Percentiles rank a stretch among this genome's conserved stretches.
Conservation (phyloP, 1,140 invertebrate species). For the Drosophila baimaii region DNA sequence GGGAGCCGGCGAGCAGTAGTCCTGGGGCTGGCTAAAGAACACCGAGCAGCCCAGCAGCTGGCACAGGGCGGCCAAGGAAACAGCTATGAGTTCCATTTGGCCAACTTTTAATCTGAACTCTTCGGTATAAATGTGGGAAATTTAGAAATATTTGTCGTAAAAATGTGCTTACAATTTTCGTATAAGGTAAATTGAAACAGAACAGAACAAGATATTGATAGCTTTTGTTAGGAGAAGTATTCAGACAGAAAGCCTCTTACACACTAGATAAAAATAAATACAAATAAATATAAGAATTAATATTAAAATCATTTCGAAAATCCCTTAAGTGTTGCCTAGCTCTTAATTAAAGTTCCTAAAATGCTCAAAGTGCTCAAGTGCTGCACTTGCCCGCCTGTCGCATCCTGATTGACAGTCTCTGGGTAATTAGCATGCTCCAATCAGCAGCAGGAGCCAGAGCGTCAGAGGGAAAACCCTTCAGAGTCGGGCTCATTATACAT, state of each 20-base stretch:
- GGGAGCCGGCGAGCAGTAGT: slow-evolving; percentile 59
- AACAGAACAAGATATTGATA: background rate
- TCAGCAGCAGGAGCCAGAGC: slow-evolving; percentile 19
- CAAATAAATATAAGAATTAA: too few relatives aligned
- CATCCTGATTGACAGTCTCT: slow-evolving; percentile 31
- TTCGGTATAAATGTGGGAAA: background rate
- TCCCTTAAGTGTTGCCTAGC: too few relatives aligned
- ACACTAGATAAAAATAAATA: too few relatives aligned
- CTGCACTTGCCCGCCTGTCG: background rate
- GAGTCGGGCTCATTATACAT: slow-evolving; percentile 42
- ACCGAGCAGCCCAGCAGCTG: slow-evolving; percentile 45
- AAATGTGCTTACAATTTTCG: background rate
- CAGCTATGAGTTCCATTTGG: slow-evolving; percentile 39
- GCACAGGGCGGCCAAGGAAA: slow-evolving; percentile 31
- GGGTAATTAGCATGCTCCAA: slow-evolving; percentile 36
- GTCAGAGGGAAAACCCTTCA: slow-evolving; percentile 10
- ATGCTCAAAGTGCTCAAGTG: slow-evolving; percentile 2
- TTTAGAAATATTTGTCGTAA: background rate
- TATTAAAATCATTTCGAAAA: too few relatives aligned
- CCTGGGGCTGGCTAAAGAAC: slow-evolving; percentile 53
- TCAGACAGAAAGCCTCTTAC: too few relatives aligned
- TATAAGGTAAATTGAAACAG: background rate
- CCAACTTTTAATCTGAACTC: background rate
- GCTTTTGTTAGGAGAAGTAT: background rate
- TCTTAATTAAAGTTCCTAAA: background rate